Percentiles rank a stretch among this genome's conserved stretches.
phyloP scores from a whole-genome alignment of 37 sponge, comb jelly and placozoan species.

The Cliona cf. orientalis region DNA sequence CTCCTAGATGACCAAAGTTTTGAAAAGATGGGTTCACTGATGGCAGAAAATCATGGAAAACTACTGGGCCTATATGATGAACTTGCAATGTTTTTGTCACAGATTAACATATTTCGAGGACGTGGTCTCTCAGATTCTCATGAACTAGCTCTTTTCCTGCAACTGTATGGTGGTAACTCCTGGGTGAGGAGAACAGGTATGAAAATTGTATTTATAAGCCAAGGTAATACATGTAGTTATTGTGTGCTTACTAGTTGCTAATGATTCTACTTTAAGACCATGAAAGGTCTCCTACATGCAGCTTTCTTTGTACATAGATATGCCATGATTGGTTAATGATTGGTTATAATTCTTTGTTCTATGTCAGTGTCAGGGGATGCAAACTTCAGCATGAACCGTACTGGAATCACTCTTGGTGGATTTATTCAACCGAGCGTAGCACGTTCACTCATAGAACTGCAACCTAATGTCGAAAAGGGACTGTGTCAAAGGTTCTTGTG shows the following conservation, averaged over 20 bases:
- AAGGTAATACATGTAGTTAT: no score
- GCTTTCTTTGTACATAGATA: no score
- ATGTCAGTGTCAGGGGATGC: constrained; percentile 37
- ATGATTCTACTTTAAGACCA: no score
- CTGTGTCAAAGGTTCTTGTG: constrained; percentile 49
- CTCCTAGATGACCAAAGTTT: constrained; percentile 36
- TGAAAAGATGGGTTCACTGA: constrained; percentile 63
- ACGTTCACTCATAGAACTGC: constrained; percentile 28
- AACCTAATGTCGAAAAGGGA: constrained; percentile 39
- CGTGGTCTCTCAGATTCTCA: constrained; percentile 35
- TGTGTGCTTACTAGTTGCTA: no score
- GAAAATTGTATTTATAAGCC: neutral
- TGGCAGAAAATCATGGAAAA: constrained; percentile 34
- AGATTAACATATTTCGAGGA: constrained; percentile 37
- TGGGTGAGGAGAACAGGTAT: constrained; percentile 58
- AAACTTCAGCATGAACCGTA: constrained; percentile 39
- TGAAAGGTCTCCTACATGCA: no score
- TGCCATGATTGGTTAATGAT: no score
- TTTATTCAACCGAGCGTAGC: constrained; percentile 45
- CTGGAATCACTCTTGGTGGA: constrained; percentile 39
- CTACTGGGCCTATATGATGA: constrained; percentile 61
- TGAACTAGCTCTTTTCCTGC: constrained; percentile 47
- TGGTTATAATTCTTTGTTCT: neutral
- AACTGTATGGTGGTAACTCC: constrained; percentile 35
- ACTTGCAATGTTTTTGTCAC: constrained; percentile 44